Conservation (phyloP, 2,797 vertebrate species). For the Buphagus erythrorhynchus region DNA sequence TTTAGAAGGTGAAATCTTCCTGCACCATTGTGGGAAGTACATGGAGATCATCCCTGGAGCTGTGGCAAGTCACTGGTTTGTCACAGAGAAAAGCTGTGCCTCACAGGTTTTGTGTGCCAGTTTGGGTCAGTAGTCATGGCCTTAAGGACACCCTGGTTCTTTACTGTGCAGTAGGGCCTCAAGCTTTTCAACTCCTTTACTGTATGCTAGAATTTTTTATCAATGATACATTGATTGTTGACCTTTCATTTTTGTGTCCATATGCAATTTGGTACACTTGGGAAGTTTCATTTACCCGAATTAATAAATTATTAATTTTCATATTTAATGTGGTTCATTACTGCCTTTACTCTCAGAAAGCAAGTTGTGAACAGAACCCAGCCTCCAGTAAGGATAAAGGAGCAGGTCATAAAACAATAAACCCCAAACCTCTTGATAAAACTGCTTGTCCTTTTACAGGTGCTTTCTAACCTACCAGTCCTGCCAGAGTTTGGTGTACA, state of each 20-base stretch:
- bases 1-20: background rate
- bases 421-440: background rate
- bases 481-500: slow-evolving; percentile 93
- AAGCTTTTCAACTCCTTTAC: background rate
- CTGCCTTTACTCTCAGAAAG: background rate
- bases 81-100: background rate
- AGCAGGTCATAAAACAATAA: background rate
- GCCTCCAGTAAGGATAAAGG: background rate
- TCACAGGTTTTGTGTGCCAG: background rate
- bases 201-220: background rate
- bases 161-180: background rate
- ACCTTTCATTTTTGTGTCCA: background rate
- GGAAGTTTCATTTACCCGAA: background rate
- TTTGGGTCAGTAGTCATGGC: background rate
- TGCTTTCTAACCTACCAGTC: slow-evolving; percentile 95
- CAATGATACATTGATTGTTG: background rate
- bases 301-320: background rate
- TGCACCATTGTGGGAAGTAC: accelerated
- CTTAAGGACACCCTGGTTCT: background rate
- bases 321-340: background rate
- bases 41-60: background rate
- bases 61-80: background rate
- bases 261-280: background rate
- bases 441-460: slow-evolving; percentile 76
- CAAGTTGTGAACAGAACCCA: background rate